phyloP scores from a whole-genome alignment of 2,888 invertebrate species.

The Isotomurus palustris region DNA sequence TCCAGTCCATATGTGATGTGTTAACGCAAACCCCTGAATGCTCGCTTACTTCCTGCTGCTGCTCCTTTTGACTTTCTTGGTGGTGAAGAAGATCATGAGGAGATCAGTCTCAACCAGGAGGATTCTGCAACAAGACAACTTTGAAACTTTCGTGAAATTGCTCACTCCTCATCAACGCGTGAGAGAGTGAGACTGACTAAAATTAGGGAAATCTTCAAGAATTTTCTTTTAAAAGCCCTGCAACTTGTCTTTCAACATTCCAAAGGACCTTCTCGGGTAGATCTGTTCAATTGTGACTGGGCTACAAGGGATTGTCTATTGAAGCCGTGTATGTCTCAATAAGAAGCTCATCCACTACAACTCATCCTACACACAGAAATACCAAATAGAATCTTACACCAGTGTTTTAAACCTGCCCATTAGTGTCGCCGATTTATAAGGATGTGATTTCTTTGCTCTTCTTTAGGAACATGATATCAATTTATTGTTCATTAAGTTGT shows the following conservation, averaged over 20 bases:
- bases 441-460: constrained; percentile 16
- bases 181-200: background rate
- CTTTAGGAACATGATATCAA: background rate
- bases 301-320: too few species aligned
- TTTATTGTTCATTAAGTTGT: background rate
- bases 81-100: too few species aligned
- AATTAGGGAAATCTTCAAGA: background rate
- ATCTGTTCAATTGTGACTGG: too few species aligned
- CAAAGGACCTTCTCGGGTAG: too few species aligned
- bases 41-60: background rate
- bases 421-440: constrained; percentile 24
- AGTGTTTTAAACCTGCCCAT: constrained; percentile 7
- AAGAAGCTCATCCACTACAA: too few species aligned
- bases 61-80: background rate
- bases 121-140: constrained; percentile 3
- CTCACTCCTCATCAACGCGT: background rate
- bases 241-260: constrained; percentile 4
- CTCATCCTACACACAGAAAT: constrained; percentile 9
- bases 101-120: constrained; percentile 1
- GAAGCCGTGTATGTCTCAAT: too few species aligned
- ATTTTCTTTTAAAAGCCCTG: background rate
- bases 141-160: background rate
- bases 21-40: background rate
- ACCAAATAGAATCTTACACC: background rate
- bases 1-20: constrained; percentile 5